Evolutionary conservation across 2,888 invertebrate genomes (phyloP), one percentile per base, ranked within the genome.

Genomic region (Leucophenga montana): DNA sequence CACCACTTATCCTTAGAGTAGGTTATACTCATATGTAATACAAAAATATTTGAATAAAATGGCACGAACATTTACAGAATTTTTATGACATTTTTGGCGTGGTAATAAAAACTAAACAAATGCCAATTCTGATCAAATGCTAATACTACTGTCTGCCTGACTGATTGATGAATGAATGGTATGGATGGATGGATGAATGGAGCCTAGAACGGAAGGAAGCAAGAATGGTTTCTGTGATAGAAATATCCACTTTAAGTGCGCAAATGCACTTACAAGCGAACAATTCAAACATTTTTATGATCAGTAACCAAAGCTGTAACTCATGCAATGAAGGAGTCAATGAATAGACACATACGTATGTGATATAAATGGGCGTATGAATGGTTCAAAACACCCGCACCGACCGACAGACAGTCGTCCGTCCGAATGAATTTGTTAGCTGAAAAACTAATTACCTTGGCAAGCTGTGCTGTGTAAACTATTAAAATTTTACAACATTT

Each of bases 21-120:
- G 3, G 33, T 33, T 8, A n/a, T 57, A 27, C 59, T 20, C 20
- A 48, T 50, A 53, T 65, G 27, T 53, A 54, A 70, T 66, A 57
- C 18, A 66, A 67, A 68, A 73, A 64, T 39, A 2, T 59, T 59
- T 44, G 20, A 64, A 48, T 39, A 65, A 66, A 54, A 31, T 16
- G 20, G 16, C 54, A 18, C 44, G 62, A 64, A 48, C 46, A 64
- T 77, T 78, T 80, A 76, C 77, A 79, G 69, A 74, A 72, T 77
- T 79, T 82, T 83, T 82, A 83, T 79, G 83, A 77, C 80, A 78
- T 80, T 79, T 76, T 73, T 76, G 70, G 75, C 74, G 72, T 68
- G n/a, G 75, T 73, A 76, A 83, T 81, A 79, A 81, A 79, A 83
- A 74, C 75, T 77, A 80, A 78, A 76, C 76, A 78, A 78, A 78